These are phyloP conservation scores for Fragum whitleyi DNA, from an alignment of 2,888 invertebrate genomes.

Conservation along the genomic window DNA sequence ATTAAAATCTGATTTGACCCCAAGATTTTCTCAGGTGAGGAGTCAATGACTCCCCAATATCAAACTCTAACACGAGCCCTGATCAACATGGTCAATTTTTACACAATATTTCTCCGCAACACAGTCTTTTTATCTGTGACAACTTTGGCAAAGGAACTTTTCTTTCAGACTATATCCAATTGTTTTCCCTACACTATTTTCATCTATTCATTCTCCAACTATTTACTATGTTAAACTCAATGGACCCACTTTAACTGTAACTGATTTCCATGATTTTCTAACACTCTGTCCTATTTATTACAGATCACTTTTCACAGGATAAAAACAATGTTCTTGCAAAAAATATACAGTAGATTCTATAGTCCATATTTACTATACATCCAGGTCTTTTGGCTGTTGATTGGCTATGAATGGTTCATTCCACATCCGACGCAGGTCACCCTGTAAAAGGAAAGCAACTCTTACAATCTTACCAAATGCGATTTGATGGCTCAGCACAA, in stretches of 20 bases:
- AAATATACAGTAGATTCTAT: not conserved
- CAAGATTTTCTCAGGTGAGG: too few relatives aligned
- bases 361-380: constrained; percentile 76
- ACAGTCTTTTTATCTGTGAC: constrained; percentile 1
- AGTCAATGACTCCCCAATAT: too few relatives aligned
- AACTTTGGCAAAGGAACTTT: not conserved
- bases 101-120: not conserved
- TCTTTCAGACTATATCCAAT: not conserved
- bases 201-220: not conserved
- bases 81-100: too few relatives aligned
- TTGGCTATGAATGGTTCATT: constrained; percentile 88
- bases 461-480: too few relatives aligned
- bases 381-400: constrained; percentile 78
- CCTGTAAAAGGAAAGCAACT: constrained; percentile 88
- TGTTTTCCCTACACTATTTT: not conserved
- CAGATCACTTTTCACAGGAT: not conserved
- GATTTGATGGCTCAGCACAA: too few relatives aligned
- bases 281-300: not conserved
- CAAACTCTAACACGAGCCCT: too few relatives aligned
- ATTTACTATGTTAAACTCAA: not conserved
- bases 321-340: not conserved
- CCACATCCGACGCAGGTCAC: constrained; percentile 99
- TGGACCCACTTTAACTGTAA: too few relatives aligned
- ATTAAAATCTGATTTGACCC: too few relatives aligned
- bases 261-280: too few relatives aligned